Evolutionary conservation across 2,797 vertebrate genomes (phyloP).

Genomic region (Valencia hispanica): DNA sequence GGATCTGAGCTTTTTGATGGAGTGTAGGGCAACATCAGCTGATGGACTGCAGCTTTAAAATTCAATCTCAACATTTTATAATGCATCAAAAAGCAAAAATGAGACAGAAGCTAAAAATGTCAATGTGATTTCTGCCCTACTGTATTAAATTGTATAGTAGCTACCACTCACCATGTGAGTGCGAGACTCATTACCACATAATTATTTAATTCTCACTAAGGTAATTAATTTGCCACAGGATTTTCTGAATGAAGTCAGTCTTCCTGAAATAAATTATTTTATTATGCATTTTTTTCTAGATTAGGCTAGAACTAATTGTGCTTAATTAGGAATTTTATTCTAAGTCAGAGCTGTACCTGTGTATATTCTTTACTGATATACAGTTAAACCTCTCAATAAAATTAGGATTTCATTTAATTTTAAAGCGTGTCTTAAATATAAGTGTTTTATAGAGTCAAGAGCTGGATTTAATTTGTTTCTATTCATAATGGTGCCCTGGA

Average conservation of each 20-base stretch:
- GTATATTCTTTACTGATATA: constrained; percentile 19
- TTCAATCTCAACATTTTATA: constrained; percentile 11
- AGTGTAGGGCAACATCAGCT: constrained; percentile 10
- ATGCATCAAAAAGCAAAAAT: constrained; percentile 3
- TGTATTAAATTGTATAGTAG: constrained; percentile 13
- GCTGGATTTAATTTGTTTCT: constrained; percentile 38
- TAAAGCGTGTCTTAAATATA: constrained; percentile 12
- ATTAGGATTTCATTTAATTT: constrained; percentile 37
- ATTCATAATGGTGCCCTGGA: constrained; percentile 39
- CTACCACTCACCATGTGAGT: constrained; percentile 8
- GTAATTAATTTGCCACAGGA: constrained; percentile 19
- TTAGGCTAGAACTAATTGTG: neutral
- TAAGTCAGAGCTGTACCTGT: neutral
- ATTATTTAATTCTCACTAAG: constrained; percentile 13
- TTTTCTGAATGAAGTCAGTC: neutral
- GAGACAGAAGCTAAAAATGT: constrained; percentile 19
- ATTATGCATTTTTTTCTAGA: neutral
- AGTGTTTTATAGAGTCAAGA: constrained; percentile 38
- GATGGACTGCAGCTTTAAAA: constrained; percentile 21
- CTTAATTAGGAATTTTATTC: constrained; percentile 1
- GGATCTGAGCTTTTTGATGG: constrained; percentile 23
- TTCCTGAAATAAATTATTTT: neutral
- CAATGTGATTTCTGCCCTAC: neutral
- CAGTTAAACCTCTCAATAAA: constrained; percentile 15
- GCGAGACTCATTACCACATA: constrained; percentile 23